Base-by-base conservation (phyloP, 2,797 vertebrate species). In the Anguilla marmorata region DNA sequence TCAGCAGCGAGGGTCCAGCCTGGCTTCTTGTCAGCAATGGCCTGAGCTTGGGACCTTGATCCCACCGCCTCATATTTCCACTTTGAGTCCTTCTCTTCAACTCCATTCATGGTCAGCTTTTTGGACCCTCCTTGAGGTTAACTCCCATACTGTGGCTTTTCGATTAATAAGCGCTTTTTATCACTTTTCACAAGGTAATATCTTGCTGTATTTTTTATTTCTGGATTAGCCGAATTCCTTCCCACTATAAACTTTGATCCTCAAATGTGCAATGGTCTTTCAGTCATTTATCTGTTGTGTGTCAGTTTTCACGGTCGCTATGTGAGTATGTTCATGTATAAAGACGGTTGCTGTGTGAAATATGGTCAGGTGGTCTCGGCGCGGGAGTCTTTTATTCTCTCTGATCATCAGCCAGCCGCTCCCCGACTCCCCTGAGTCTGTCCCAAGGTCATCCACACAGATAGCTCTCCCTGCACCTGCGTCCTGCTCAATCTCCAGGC, bases 1-100 rank as follows among this genome's bases (percentile, higher is more conserved):
- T 66, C 63, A 87, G 91, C 90, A 86, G 87, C 89, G 89, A 66
- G 88, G 74, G 92, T 91, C 91, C 91, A 92, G 91, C 63, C 89
- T 91, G 89, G 90, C 90, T 89, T 84, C 79, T 85, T 85, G 86
- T 56, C 88, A 90, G 92, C 91, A 91, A 89, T 89, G 88, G 79
- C 41, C 24, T 82, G 41, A n/a, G 6, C 24, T 21, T 48, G 41
- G 45, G 21, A 82, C 45, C 79, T 82, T 41, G 37, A 76, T 41
- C 74, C 12, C 16, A 21, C 16, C 16, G 4, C 74, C 74, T 45
- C 14, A 33, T 7, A 45, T 79, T 45, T 79, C 33, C 79, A 50
- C 74, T 41, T 33, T 5, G 33, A 41, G 74, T 76, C 6, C 33
- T 52, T 12, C 76, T 76, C 27, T 76, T 37, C 27, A 14, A 37